Evolutionary conservation across 2,888 invertebrate genomes (phyloP), one percentile per base, ranked within the genome.

Genomic region (Heterodera filipjevi): DNA sequence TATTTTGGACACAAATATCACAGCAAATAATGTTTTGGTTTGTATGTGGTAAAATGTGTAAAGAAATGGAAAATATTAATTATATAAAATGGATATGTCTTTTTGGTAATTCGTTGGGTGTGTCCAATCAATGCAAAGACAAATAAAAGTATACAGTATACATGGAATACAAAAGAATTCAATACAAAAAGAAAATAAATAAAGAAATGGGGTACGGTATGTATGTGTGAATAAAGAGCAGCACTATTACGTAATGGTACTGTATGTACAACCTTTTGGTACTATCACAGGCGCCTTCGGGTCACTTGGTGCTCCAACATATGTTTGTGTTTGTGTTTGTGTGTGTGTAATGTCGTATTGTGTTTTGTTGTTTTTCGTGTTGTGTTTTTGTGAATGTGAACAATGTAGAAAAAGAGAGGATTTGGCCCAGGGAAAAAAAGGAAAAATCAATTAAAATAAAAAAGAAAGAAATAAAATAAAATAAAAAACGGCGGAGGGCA

Each of bases 391-490:
- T n/a, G n/a, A n/a, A n/a, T n/a, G n/a, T n/a, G n/a, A 27, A 59
- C 19, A 59, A 59, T n/a, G 33, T 49, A 32, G 33, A 68, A 68
- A 68, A 68, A 68, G 68, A 68, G 68, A 33, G 68, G 68, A 68
- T 68, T 68, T 68, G 68, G 68, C 35, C 68, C 68, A 32, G 68
- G 68, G 68, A 22, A 16, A 35, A 35, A 68, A 22, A n/a, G 10
- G 16, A 33, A 68, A 33, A 16, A 30, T 33, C 1, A 35, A 68
- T 33, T 33, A 33, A 68, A 68, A 35, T 8, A 66, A 12, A 27
- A 66, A 66, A 10, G 16, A 66, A 66, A 27, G 5, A 66, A n/a
- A 66, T 27, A n/a, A 66, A 66, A 66, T 19, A 66, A 66, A 12
- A 66, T 19, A 66, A n/a, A 12, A 19, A 12, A 27, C 3, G 66